Conservation (phyloP, 2,888 invertebrate genomes). For the Tiphia femorata region DNA sequence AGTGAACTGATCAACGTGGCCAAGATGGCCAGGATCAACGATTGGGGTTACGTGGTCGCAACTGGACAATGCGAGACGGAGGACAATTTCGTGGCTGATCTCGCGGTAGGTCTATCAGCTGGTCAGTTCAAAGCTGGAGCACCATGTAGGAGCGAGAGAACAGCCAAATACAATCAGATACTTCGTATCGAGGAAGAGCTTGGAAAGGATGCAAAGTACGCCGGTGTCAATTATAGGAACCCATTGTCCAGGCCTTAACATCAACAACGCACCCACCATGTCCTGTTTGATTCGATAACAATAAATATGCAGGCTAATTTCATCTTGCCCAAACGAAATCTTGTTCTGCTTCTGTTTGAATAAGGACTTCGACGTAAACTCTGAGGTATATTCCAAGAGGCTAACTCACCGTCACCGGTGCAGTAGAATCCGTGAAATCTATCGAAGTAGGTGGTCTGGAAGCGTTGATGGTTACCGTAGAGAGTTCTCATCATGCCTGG, state of each 20-base stretch:
- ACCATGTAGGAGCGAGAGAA: slow-evolving; percentile 56
- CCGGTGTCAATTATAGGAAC: slow-evolving; percentile 51
- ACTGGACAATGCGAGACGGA: slow-evolving; percentile 59
- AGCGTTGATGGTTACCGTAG: slow-evolving; percentile 91
- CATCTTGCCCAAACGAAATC: no score
- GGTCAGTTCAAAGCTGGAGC: slow-evolving; percentile 62
- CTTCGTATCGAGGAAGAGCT: slow-evolving; percentile 63
- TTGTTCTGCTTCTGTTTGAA: no score
- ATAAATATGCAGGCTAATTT: no score
- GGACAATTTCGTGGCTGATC: slow-evolving; percentile 60
- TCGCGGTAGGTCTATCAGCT: slow-evolving; percentile 57
- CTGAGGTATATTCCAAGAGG: background rate
- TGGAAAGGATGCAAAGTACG: slow-evolving; percentile 55
- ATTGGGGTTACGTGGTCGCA: slow-evolving; percentile 54
- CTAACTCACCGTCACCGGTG: slow-evolving; percentile 91
- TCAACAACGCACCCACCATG: background rate
- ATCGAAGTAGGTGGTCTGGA: slow-evolving; percentile 92
- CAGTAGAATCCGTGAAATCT: slow-evolving; percentile 98
- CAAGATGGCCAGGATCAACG: slow-evolving; percentile 49
- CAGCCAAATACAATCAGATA: slow-evolving; percentile 62
- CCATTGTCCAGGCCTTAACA: slow-evolving; percentile 16
- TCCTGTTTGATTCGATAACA: background rate
- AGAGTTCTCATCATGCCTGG: slow-evolving; percentile 98
- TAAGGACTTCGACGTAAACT: background rate
- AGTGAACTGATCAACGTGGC: slow-evolving; percentile 58